phyloP scores from a whole-genome alignment of 2,888 invertebrate genomes.

The Deilephila elpenor region DNA sequence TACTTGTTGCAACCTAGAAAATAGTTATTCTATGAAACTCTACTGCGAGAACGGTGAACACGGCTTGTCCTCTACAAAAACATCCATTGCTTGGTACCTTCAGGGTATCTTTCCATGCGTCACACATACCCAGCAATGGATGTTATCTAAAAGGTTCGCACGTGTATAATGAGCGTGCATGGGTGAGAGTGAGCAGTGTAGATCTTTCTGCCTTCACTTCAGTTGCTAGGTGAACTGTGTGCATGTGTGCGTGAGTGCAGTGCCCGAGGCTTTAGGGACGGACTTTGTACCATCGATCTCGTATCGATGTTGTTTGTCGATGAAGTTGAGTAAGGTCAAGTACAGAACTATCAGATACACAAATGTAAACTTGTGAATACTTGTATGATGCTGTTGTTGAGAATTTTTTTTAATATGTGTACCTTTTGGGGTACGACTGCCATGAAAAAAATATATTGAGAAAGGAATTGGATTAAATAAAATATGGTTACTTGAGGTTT shows the following conservation, averaged over 20 bases:
- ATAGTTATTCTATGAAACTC: conserved; percentile 67
- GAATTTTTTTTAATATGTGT: too few species aligned
- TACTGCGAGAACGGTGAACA: conserved; percentile 41
- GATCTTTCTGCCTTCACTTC: conserved; percentile 79
- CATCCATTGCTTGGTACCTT: conserved; percentile 45
- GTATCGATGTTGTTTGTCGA: conserved; percentile 42
- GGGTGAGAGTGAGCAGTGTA: conserved; percentile 55
- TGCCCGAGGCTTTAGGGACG: conserved; percentile 66
- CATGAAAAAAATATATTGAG: too few species aligned
- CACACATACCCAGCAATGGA: conserved; percentile 47
- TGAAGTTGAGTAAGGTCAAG: conserved; percentile 28
- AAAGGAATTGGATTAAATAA: too few species aligned
- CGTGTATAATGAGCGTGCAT: conserved; percentile 45
- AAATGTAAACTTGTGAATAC: neutral
- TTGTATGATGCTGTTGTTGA: too few species aligned
- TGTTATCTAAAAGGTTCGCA: conserved; percentile 25
- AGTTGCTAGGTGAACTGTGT: conserved; percentile 70
- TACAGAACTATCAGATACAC: conserved; percentile 24
- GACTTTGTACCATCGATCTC: conserved; percentile 42
- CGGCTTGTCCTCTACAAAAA: neutral
- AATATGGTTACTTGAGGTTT: too few species aligned
- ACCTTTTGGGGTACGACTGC: too few species aligned
- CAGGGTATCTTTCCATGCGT: accelerated
- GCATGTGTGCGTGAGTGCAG: conserved; percentile 75
- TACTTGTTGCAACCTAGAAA: conserved; percentile 76